Evolutionary conservation across 2,113 vertebrate species (phyloP), one percentile per base, ranked within the genome.

Genomic region (Peucedramus taeniatus): DNA sequence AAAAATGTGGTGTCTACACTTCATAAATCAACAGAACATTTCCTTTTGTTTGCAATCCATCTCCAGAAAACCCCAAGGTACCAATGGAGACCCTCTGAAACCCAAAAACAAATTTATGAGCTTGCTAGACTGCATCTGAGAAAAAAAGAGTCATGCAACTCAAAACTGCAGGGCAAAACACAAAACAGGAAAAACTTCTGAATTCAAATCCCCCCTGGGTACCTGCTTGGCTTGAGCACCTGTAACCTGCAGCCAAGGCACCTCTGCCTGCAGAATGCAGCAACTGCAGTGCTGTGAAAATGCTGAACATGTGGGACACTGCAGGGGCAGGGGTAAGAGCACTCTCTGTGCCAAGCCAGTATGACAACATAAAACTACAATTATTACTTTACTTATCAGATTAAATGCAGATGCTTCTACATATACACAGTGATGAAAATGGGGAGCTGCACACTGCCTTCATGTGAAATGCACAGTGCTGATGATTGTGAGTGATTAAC

Each of bases 321-420:
- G 47, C 28, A 57, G 4, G 57, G 39, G 7, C 50, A 37, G 28
- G 9, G 5, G 24, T 0, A 30, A 15, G 7, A 61, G 69, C 60
- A 71, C 13, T 6, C 47, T 50, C 64, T 33, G 9, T 17, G 47
- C 10, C 42, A 6, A 84, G 28, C 8, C 51, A 31, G 27, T 11
- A 11, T 1, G 15, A 24, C 23, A 53, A 11, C 0, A 1, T 3
- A 28, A 20, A 86, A 8, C 17, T n/a, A 6, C 14, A n/a, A 19
- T 19, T 27, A 33, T 26, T 54, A 30, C 26, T 70, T 70, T 17
- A 37, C 18, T 31, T 10, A 19, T 27, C 69, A 71, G 3, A 53
- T 63, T 82, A 54, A 57, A 63, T 19, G 53, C 18, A 75, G 39
- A 22, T 53, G 33, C 6, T 59, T 21, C 33, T 26, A 30, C 3